Evolutionary conservation across 2,888 invertebrate species (phyloP), one percentile per base, ranked within the genome.

Genomic region (Pseudanteris insignis): DNA sequence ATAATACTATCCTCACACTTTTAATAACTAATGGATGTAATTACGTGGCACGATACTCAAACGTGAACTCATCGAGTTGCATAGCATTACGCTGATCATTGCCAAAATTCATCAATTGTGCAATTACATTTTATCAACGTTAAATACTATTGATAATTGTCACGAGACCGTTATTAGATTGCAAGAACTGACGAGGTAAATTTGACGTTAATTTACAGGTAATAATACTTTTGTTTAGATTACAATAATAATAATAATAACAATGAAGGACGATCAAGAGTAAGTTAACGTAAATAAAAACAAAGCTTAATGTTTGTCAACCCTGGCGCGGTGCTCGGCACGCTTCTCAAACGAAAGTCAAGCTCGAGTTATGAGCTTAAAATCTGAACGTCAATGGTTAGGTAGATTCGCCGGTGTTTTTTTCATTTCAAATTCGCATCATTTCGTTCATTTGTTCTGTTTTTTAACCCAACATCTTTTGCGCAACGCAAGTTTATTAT

Each of bases 41-140:
- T 58, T 59, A 63, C 53, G 51, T 34, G 51, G 66, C 66, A 63
- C 63, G 47, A 67, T 63, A 67, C 66, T 65, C 48, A 66, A 63
- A 59, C 64, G 38, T 55, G 51, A 58, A 64, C 63, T 65, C 64
- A 67, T 65, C 59, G 62, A 36, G 63, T 59, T 59, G 59, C 58
- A 54, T 59, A 32, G 54, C 63, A 59, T 63, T 54, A 63, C 58
- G 63, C 58, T 63, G 6, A 18, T 18, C 18, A 18, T n/a, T n/a
- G n/a, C n/a, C n/a, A n/a, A n/a, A n/a, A n/a, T n/a, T n/a, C n/a
- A n/a, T n/a, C n/a, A n/a, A n/a, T n/a, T n/a, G n/a, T n/a, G n/a
- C n/a, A n/a, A n/a, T n/a, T n/a, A n/a, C n/a, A n/a, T n/a, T n/a
- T n/a, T n/a, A n/a, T n/a, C n/a, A n/a, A n/a, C n/a, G n/a, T n/a